Evolutionary conservation across 2,888 invertebrate genomes (phyloP).

Genomic region (Chrysina gloriosa): DNA sequence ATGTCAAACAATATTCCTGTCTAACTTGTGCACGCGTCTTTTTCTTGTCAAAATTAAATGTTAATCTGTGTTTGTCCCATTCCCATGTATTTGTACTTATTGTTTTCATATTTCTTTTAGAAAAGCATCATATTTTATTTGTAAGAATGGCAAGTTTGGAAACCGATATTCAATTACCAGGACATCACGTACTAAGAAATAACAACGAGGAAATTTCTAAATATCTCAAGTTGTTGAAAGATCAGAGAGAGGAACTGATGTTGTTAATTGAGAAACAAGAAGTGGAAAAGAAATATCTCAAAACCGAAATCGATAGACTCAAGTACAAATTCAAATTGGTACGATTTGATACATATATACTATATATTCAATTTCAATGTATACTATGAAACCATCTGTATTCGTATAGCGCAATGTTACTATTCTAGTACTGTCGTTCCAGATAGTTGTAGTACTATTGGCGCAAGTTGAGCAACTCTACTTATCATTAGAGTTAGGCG

Average conservation of each 20-base stretch:
- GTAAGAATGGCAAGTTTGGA: background rate
- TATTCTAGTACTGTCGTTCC: no score
- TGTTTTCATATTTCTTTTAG: no score
- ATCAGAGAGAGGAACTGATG: slow-evolving; percentile 56
- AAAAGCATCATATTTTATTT: background rate
- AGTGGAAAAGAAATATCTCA: slow-evolving; percentile 55
- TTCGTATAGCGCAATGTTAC: no score
- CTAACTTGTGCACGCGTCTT: no score
- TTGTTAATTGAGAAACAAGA: slow-evolving; percentile 57
- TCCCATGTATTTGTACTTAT: background rate
- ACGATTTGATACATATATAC: slow-evolving; percentile 39
- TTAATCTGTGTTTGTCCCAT: background rate
- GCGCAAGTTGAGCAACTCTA: no score
- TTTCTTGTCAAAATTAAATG: background rate
- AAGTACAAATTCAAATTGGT: slow-evolving; percentile 59
- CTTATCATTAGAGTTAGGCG: no score
- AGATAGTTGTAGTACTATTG: no score
- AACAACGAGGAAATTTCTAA: slow-evolving; percentile 58
- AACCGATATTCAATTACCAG: background rate
- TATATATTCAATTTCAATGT: background rate
- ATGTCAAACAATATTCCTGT: no score
- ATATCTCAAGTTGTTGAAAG: slow-evolving; percentile 53
- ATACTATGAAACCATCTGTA: no score
- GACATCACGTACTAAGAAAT: slow-evolving; percentile 46
- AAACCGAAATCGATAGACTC: slow-evolving; percentile 57